Conservation (phyloP, 2,113 vertebrate genomes). For the Lonchura striata region DNA sequence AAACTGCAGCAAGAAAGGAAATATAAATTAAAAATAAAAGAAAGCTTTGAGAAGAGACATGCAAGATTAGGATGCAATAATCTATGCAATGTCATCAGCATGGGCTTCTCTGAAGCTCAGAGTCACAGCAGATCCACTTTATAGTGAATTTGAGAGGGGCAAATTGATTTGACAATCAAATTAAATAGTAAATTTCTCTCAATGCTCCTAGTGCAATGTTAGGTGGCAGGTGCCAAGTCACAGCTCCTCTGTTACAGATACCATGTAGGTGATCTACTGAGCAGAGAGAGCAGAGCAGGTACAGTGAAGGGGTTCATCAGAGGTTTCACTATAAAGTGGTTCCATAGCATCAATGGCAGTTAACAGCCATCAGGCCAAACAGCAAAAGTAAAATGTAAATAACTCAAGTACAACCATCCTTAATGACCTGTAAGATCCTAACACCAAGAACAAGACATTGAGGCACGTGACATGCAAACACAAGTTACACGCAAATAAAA, state of each 20-base stretch:
- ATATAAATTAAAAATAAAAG: conserved; percentile 60
- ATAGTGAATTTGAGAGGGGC: conserved; percentile 14
- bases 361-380: conserved; percentile 37
- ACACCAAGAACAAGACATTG: neutral
- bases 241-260: neutral
- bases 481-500: neutral
- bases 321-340: conserved; percentile 59
- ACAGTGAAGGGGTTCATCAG: neutral
- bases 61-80: conserved; percentile 70
- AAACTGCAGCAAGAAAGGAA: conserved; percentile 78
- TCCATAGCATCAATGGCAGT: conserved; percentile 13
- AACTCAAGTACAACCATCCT: neutral
- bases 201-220: neutral
- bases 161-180: neutral
- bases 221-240: neutral
- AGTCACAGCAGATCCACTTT: conserved; percentile 51
- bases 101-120: neutral
- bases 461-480: neutral
- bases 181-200: neutral
- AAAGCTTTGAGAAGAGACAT: conserved; percentile 60
- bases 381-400: conserved; percentile 51
- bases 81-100: conserved; percentile 33
- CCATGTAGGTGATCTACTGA: neutral
- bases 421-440: neutral
- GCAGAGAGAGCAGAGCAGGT: neutral